phyloP scores from a whole-genome alignment of 2,888 invertebrate genomes.

The Himalopsyche tibetana region DNA sequence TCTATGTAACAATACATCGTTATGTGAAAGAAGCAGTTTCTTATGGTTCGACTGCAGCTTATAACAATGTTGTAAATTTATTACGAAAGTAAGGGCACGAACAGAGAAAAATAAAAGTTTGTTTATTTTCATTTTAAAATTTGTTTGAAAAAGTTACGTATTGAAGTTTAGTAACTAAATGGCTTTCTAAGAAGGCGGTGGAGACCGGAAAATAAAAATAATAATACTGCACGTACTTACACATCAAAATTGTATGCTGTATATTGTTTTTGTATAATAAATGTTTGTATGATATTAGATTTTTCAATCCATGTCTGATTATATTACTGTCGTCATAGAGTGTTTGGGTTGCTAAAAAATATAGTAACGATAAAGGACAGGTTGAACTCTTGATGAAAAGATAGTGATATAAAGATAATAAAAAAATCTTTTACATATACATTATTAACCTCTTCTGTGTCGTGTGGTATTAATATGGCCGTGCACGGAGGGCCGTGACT shows the following conservation, averaged over 20 bases:
- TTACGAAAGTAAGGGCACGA: constrained; percentile 62
- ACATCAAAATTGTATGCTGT: neutral
- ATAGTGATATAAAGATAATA: too few species aligned
- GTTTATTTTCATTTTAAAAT: constrained; percentile 64
- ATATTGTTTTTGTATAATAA: neutral
- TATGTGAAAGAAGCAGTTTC: constrained; percentile 36
- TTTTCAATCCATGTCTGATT: neutral
- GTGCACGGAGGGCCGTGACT: too few species aligned
- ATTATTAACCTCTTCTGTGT: too few species aligned
- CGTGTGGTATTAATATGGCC: too few species aligned
- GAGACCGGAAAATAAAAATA: constrained; percentile 5
- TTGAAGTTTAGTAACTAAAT: constrained; percentile 62
- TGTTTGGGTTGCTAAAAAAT: too few species aligned
- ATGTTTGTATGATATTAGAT: too few species aligned
- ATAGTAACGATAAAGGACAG: too few species aligned
- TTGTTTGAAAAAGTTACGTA: constrained; percentile 63
- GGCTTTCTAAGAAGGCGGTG: constrained; percentile 54
- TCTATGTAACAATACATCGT: constrained; percentile 21
- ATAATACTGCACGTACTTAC: neutral
- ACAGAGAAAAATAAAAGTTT: constrained; percentile 63
- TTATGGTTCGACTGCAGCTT: constrained; percentile 46
- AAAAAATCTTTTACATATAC: too few species aligned
- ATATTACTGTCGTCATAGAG: too few species aligned
- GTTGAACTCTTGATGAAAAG: too few species aligned
- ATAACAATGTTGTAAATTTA: constrained; percentile 63